These are phyloP conservation scores for Agriopis marginaria DNA, from an alignment of 2,888 invertebrate genomes.

Conservation along the genomic window DNA sequence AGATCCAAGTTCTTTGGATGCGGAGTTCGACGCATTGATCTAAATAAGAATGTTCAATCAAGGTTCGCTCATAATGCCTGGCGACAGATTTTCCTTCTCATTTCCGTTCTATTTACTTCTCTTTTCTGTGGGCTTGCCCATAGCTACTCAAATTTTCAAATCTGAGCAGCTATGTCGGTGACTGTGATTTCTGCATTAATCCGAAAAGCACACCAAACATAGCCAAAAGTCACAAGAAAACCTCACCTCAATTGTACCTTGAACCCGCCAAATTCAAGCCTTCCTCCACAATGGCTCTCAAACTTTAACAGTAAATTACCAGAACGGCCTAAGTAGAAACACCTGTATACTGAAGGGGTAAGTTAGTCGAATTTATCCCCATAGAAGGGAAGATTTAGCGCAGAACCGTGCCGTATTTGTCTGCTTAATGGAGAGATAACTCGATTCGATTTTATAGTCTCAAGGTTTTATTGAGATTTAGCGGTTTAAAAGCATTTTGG, in stretches of 20 bases:
- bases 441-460: conserved; percentile 37
- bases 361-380: conserved; percentile 42
- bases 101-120: too few species aligned
- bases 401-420: conserved; percentile 36
- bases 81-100: too few species aligned
- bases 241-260: conserved; percentile 2
- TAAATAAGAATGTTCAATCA: too few species aligned
- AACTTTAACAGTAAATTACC: conserved; percentile 59
- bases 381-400: conserved; percentile 42
- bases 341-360: conserved; percentile 45
- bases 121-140: too few species aligned
- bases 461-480: conserved; percentile 37
- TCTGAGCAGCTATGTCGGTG: too few species aligned
- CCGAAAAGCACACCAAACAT: background rate
- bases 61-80: too few species aligned
- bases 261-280: conserved; percentile 7
- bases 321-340: conserved; percentile 49
- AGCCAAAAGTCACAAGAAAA: background rate
- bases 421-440: conserved; percentile 46
- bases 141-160: too few species aligned
- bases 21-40: too few species aligned
- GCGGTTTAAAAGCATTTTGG: conserved; percentile 27
- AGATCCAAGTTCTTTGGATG: too few species aligned
- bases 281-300: conserved; percentile 14
- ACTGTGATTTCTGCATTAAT: too few species aligned